A percentile compares a stretch with the other conserved stretches of the same genome.
These are phyloP conservation scores for Vesta saturnalis DNA, from an alignment of 2,888 invertebrate genomes.

Conservation along the genomic window DNA sequence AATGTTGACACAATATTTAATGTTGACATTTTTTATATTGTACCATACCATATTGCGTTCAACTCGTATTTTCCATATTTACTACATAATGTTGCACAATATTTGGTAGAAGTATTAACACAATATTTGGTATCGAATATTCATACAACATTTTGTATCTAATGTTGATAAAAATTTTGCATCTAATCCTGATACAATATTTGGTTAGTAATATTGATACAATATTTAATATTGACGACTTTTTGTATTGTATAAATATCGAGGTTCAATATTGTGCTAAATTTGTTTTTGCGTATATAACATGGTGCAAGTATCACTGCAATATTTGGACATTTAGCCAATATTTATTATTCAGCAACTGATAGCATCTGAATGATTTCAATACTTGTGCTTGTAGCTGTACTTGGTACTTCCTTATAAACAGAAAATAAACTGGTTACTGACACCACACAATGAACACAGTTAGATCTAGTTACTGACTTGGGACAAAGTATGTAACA, in stretches of 20 bases:
- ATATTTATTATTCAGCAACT: not conserved
- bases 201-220: not conserved
- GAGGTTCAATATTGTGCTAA: not conserved
- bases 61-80: not conserved
- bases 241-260: not conserved
- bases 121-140: not conserved
- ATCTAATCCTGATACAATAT: too few relatives aligned
- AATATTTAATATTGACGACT: not conserved
- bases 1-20: too few relatives aligned
- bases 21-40: too few relatives aligned
- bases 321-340: not conserved
- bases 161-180: too few relatives aligned
- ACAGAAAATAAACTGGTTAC: not conserved
- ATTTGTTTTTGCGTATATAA: not conserved
- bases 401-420: not conserved
- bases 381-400: not conserved
- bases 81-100: too few relatives aligned
- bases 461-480: not conserved
- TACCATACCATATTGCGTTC: not conserved
- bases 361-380: too few relatives aligned
- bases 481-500: not conserved
- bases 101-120: too few relatives aligned
- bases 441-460: not conserved
- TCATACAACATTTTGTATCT: not conserved
- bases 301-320: too few relatives aligned